Evolutionary conservation across 1,140 invertebrate genomes (phyloP), one percentile per base, ranked within the genome.

Genomic region (Caerostris extrusa): DNA sequence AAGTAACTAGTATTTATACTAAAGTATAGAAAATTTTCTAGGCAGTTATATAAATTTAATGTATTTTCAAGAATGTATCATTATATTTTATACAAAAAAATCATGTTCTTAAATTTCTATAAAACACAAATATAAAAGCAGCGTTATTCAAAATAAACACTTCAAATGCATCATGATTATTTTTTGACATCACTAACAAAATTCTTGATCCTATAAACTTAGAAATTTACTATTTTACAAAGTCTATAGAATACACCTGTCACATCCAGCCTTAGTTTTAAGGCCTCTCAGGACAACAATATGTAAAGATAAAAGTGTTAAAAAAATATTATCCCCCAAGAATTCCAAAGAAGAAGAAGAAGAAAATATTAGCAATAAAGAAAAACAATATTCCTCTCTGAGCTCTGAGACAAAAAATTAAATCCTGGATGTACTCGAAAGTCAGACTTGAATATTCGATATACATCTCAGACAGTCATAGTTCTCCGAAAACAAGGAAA

Each of bases 291-390:
- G n/a, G 14, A 17, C 55, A 58, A 6, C 17, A 19, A 19, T 83
- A 19, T 17, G 56, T 34, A 58, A 83, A 58, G 14, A 83, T 7
- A 19, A 83, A 57, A 83, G 57, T 10, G 34, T 6, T 17, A 82
- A 82, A 58, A 67, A 58, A 57, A 58, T 19, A 8, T 19, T 85
- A 7, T 85, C 58, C 14, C 6, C 10, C 57, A 85, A 57, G 57
- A 85, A 3, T 50, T 6, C 58, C 56, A 60, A 85, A 14, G 34
- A n/a, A 14, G 61, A n/a, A 14, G 61, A n/a, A 90, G 56, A 71
- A 71, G 61, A 90, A 90, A 90, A 60, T 71, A 90, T 90, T 90
- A 90, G 61, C 55, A 90, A 58, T 77, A 77, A 50, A 85, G n/a
- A 88, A 90, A 90, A 90, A 90, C 88, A 77, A 71, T 77, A 90